Percentiles rank a stretch among this genome's conserved stretches.
Evolutionary conservation across 2,113 vertebrate genomes (phyloP).

Genomic region (Chlamydotis undulata): DNA sequence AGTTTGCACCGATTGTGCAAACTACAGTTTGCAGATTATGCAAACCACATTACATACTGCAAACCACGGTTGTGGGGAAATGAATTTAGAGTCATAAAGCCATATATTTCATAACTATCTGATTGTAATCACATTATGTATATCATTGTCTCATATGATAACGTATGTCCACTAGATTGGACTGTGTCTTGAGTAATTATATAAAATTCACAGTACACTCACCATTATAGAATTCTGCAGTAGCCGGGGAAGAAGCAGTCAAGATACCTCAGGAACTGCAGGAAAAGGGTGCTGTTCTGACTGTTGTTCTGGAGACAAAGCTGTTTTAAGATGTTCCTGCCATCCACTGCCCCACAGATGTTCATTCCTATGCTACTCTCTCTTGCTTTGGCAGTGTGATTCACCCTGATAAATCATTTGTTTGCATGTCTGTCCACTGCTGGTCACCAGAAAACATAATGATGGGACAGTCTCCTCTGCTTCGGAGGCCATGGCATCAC

Average conservation of each 20-base stretch:
- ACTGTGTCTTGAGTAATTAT: not conserved
- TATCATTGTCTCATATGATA: not conserved
- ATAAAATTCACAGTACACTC: not conserved
- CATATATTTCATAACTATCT: not conserved
- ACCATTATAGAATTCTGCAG: not conserved
- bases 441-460: not conserved
- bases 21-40: not conserved
- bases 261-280: not conserved
- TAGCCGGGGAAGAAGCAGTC: not conserved
- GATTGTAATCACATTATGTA: not conserved
- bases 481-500: not conserved
- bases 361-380: not conserved
- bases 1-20: not conserved
- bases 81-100: not conserved
- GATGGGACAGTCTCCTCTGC: not conserved
- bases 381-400: not conserved
- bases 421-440: not conserved
- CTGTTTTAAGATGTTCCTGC: not conserved
- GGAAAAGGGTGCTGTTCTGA: not conserved
- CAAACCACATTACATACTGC: not conserved
- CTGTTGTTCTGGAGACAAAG: not conserved
- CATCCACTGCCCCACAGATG: not conserved
- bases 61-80: not conserved
- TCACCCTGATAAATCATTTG: not conserved
- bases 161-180: not conserved